Evolutionary conservation across 2,113 vertebrate species (phyloP).

Genomic region (Carassius gibelio): DNA sequence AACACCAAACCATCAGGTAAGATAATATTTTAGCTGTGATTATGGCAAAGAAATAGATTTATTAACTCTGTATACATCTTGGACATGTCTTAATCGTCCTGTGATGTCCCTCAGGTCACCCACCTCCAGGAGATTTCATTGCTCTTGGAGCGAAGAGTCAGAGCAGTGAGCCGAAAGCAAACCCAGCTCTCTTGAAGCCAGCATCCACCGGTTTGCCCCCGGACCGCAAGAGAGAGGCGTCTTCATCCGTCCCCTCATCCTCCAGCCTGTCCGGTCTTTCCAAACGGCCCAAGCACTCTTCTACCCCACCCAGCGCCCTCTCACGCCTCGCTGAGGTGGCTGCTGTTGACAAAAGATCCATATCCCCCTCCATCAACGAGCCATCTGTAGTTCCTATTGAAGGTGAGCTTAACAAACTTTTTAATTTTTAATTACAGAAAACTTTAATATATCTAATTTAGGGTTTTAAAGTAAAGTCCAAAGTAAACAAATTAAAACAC

Average conservation of each 20-base stretch:
- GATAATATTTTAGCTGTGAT: background rate
- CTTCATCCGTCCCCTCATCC: conserved; percentile 79
- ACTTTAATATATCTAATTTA: too few species aligned
- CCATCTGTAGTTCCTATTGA: conserved; percentile 95
- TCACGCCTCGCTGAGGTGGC: conserved; percentile 92
- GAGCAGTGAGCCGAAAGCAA: conserved; percentile 82
- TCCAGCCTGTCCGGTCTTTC: conserved; percentile 83
- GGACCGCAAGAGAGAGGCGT: conserved; percentile 88
- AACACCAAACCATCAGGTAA: conserved; percentile 87
- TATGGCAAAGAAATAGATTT: background rate
- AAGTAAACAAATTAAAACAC: too few species aligned
- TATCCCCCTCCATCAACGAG: conserved; percentile 97
- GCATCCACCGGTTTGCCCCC: conserved; percentile 83
- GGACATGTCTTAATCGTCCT: background rate
- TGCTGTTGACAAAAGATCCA: conserved; percentile 92
- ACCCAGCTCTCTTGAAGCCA: conserved; percentile 86
- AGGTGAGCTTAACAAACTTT: conserved; percentile 73
- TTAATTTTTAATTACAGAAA: too few species aligned
- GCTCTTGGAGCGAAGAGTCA: conserved; percentile 92
- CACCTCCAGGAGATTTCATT: conserved; percentile 95
- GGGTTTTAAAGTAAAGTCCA: too few species aligned
- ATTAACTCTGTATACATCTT: background rate
- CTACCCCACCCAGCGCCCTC: conserved; percentile 90
- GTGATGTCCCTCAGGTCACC: conserved; percentile 80
- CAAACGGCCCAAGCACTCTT: conserved; percentile 91